Evolutionary conservation across 1,140 invertebrate genomes (phyloP).

Genomic region (Rhagoletis zephyria): DNA sequence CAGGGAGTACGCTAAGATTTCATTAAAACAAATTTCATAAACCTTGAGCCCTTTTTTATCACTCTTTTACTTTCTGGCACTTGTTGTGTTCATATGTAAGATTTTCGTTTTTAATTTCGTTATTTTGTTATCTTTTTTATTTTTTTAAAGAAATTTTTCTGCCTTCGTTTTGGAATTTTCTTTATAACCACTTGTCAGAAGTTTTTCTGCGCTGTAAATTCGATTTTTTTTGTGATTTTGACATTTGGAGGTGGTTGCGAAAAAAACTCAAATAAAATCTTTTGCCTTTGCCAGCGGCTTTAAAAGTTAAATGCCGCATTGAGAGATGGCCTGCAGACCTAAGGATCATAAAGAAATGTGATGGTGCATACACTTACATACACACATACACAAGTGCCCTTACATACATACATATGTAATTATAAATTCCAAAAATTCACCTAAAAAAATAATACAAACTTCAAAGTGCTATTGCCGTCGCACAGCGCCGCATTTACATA

Average conservation of each 20-base stretch:
- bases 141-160: neutral
- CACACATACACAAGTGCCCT: neutral
- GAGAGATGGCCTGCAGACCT: neutral
- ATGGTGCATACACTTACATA: neutral
- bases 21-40: slow-evolving; percentile 22
- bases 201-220: slow-evolving; percentile 1
- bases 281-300: neutral
- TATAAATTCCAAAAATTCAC: neutral
- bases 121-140: neutral
- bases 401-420: neutral
- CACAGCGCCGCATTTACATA: slow-evolving; percentile 17
- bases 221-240: neutral
- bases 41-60: neutral
- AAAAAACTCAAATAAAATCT: neutral
- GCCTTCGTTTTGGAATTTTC: neutral
- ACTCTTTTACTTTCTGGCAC: neutral
- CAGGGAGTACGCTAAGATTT: neutral
- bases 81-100: neutral
- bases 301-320: slow-evolving; percentile 23
- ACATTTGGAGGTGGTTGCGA: neutral
- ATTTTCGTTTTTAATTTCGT: neutral
- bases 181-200: neutral
- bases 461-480: neutral
- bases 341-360: neutral
- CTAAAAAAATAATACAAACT: neutral